Evolutionary conservation across 2,113 vertebrate species (phyloP).

Genomic region (Phrynosoma platyrhinos): DNA sequence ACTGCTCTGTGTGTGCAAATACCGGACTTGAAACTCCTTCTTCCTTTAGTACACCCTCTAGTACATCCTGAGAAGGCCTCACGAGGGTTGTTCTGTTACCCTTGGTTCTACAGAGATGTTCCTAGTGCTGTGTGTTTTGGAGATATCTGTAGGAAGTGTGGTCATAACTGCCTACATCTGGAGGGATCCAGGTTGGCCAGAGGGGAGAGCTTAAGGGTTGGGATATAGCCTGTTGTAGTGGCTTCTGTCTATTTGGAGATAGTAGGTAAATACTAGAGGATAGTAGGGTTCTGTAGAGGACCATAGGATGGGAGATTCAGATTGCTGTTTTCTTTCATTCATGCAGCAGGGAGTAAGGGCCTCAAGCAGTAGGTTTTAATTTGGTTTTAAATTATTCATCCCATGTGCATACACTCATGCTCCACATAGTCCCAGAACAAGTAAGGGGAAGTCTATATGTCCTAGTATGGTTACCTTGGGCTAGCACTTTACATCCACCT

Average conservation of each 20-base stretch:
- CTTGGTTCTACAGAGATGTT: not conserved
- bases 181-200: not conserved
- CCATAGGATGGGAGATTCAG: not conserved
- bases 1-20: constrained; percentile 10
- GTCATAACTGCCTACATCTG: not conserved
- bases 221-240: not conserved
- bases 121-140: not conserved
- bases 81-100: not conserved
- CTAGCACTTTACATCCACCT: not conserved
- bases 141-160: not conserved
- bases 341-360: not conserved
- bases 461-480: not conserved
- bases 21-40: not conserved
- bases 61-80: not conserved
- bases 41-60: not conserved
- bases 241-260: not conserved
- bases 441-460: not conserved
- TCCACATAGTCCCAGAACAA: not conserved
- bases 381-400: constrained; percentile 32
- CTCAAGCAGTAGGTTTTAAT: constrained; percentile 21
- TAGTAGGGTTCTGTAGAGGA: not conserved
- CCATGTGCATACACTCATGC: not conserved
- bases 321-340: not conserved
- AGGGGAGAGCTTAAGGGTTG: not conserved
- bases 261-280: not conserved